Conservation (phyloP, 53 echinoderm and acorn worm genomes). For the Holothuria scabra region DNA sequence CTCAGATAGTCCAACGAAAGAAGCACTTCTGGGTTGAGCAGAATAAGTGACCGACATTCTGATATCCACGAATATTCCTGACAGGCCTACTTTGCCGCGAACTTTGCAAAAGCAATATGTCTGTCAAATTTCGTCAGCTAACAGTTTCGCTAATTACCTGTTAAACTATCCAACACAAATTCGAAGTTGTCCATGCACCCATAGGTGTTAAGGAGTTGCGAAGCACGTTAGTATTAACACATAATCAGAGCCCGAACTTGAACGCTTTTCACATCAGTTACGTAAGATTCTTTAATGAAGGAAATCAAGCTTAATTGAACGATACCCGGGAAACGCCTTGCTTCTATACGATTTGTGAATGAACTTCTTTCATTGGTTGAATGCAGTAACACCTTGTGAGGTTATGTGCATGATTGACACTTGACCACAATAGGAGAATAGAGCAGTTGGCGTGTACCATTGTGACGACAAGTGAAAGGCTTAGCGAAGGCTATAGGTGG, state of each 20-base stretch:
- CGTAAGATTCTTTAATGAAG: conserved; percentile 25
- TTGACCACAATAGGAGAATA: not conserved
- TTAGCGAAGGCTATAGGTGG: not conserved
- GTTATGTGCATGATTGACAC: conserved; percentile 25
- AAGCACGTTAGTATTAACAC: too few relatives aligned
- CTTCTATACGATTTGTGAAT: not conserved
- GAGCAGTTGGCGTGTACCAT: not conserved
- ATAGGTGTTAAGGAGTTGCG: not conserved
- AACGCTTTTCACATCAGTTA: not conserved
- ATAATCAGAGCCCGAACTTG: not conserved
- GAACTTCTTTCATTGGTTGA: conserved; percentile 30
- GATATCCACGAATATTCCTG: not conserved
- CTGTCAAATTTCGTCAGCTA: not conserved
- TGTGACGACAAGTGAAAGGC: not conserved
- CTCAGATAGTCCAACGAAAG: not conserved
- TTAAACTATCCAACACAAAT: not conserved
- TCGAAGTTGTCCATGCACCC: not conserved
- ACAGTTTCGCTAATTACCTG: too few relatives aligned
- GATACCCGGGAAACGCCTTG: not conserved
- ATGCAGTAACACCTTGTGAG: not conserved
- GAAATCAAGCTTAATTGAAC: conserved; percentile 23
- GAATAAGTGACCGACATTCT: conserved; percentile 4
- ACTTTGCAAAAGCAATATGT: not conserved
- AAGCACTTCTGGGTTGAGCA: not conserved
- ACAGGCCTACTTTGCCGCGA: not conserved